phyloP scores from a whole-genome alignment of 1,140 invertebrate genomes.

The Samia ricini region DNA sequence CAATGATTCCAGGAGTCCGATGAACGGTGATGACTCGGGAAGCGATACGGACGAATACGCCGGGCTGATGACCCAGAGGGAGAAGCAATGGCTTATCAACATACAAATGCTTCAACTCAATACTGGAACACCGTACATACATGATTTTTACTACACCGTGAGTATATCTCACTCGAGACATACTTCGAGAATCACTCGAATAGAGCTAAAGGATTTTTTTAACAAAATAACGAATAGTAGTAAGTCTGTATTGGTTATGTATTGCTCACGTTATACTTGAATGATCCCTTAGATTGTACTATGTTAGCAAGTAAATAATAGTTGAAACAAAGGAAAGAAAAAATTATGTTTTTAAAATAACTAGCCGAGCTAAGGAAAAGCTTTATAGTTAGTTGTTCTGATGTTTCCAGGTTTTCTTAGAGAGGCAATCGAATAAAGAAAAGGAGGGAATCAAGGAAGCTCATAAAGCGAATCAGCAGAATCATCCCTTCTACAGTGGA shows the following conservation, averaged over 20 bases:
- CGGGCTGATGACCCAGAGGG: constrained; percentile 92
- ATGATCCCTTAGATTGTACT: not conserved
- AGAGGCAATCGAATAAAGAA: constrained; percentile 78
- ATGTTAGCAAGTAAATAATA: no score
- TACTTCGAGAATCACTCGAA: no score
- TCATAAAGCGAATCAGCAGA: constrained; percentile 80
- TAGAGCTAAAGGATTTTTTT: no score
- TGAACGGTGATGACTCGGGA: constrained; percentile 46
- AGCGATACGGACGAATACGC: constrained; percentile 87
- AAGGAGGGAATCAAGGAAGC: constrained; percentile 78
- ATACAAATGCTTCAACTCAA: constrained; percentile 94
- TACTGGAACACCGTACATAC: constrained; percentile 90
- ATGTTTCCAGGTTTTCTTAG: constrained; percentile 78
- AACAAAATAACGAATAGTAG: no score
- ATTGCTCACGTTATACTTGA: no score
- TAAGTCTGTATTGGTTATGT: no score
- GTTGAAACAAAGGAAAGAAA: no score
- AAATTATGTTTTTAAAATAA: no score
- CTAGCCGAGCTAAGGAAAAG: not conserved
- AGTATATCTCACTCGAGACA: constrained; percentile 19
- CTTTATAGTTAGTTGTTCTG: not conserved
- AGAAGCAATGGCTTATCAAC: constrained; percentile 96
- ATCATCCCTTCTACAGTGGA: constrained; percentile 78
- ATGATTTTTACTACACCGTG: constrained; percentile 91
- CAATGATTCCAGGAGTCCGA: constrained; percentile 23